Base-by-base conservation (phyloP, 2,797 vertebrate genomes). In the Argentina silus region DNA sequence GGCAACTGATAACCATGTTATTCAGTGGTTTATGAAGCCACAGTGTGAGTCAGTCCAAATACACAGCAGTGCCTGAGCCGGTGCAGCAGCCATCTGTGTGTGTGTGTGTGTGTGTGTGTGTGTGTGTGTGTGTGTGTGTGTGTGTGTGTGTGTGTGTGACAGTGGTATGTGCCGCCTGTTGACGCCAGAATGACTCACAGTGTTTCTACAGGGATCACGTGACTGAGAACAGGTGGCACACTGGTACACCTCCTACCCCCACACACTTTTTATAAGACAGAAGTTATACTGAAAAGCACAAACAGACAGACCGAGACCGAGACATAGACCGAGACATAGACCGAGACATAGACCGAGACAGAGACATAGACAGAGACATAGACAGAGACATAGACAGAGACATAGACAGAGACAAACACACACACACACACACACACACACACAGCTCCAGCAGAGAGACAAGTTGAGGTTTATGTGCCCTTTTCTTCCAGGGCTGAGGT, bases 181-280 rank as follows among this genome's bases (percentile, higher is more conserved):
- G 27, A 36, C 27, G 4, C 80, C 36, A 53, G 47, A 15, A 75
- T 89, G 88, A 90, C 78, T 90, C 87, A 83, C 73, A n/a, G 81
- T 75, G 80, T 86, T 75, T 57, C 66, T 51, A 72, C 79, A 14
- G 73, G 84, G 19, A 80, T 68, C 85, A 86, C 83, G 80, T 86
- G 83, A 86, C 79, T 62, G 57, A 79, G 85, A 90, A 90, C 91
- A 92, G 91, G 89, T 91, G 91, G 89, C 61, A 76, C 80, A 72
- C 78, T 79, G 77, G 77, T 69, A 21, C 45, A 80, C 69, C 73
- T 77, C 75, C 68, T 78, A 55, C 59, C 68, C 77, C 79, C 56
- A 77, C 53, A 69, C 72, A 36, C 60, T 9, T 9, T 36, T 36
- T 36, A 36, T 36, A 36, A 36, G 27, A 36, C 27, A 36, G n/a